Conservation (phyloP, 1,140 invertebrate species). For the Trachymyrmex septentrionalis region DNA sequence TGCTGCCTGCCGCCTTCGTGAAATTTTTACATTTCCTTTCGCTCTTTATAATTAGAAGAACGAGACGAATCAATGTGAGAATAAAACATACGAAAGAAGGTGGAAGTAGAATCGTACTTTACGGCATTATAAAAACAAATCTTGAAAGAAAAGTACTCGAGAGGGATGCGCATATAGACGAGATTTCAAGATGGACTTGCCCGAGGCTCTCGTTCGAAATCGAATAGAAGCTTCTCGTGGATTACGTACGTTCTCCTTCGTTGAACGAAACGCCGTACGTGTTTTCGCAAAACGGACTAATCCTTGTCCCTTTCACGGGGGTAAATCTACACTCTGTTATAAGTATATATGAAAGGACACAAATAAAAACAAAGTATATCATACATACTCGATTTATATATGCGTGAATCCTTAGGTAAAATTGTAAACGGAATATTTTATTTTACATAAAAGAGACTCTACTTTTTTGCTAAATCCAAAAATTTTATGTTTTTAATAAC, state of each 20-base stretch:
- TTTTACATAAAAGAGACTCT: neutral
- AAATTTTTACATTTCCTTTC: constrained; percentile 25
- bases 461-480: neutral
- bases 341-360: constrained; percentile 12
- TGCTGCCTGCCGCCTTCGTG: neutral
- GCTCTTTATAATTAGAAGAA: neutral
- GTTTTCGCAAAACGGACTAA: constrained; percentile 55
- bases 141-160: constrained; percentile 70
- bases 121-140: constrained; percentile 68
- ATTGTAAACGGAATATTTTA: neutral
- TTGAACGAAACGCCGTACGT: constrained; percentile 53
- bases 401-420: neutral
- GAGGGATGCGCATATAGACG: constrained; percentile 74
- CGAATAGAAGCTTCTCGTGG: constrained; percentile 74
- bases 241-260: constrained; percentile 71
- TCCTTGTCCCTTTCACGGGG: constrained; percentile 33
- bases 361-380: constrained; percentile 36
- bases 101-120: neutral
- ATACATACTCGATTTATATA: neutral
- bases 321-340: constrained; percentile 16
- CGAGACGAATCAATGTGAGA: neutral
- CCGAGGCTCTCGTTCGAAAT: constrained; percentile 70
- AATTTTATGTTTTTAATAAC: neutral
- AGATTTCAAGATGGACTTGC: constrained; percentile 73
- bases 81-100: constrained; percentile 14